Percentiles rank a stretch among this genome's conserved stretches.
These are phyloP conservation scores for Mycogona germanica DNA, from an alignment of 2,888 invertebrate genomes.

Conservation along the genomic window DNA sequence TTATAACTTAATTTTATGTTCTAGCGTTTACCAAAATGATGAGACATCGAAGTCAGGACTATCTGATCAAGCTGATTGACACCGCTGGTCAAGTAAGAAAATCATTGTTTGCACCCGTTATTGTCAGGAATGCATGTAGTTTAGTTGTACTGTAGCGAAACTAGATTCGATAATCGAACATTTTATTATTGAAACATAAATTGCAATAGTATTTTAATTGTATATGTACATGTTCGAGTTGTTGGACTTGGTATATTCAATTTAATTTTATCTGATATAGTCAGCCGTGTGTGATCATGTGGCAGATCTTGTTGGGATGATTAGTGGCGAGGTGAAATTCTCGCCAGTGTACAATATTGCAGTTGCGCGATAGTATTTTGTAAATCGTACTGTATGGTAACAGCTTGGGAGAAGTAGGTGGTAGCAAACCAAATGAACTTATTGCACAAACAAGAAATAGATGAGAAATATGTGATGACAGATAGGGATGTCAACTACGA, in stretches of 20 bases:
- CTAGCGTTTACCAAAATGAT: slow-evolving; percentile 82
- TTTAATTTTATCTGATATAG: too few relatives aligned
- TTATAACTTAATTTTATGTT: slow-evolving; percentile 26
- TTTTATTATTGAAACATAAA: not conserved
- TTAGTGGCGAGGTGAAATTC: too few relatives aligned
- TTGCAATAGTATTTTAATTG: not conserved
- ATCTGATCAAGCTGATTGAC: slow-evolving; percentile 90
- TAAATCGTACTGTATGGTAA: too few relatives aligned
- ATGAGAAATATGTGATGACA: too few relatives aligned
- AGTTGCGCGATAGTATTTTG: too few relatives aligned
- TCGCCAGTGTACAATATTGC: too few relatives aligned
- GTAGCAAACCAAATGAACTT: too few relatives aligned
- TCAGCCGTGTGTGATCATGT: too few relatives aligned
- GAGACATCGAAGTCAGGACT: slow-evolving; percentile 83
- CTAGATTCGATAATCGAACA: not conserved
- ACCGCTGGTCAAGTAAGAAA: slow-evolving; percentile 72
- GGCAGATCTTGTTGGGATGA: too few relatives aligned
- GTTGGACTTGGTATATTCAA: not conserved
- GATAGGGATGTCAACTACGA: too few relatives aligned
- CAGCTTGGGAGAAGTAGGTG: too few relatives aligned
- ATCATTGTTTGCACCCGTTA: not conserved
- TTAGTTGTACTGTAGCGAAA: not conserved
- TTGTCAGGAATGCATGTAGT: not conserved
- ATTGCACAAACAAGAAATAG: too few relatives aligned
- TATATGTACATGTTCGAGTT: not conserved